Conservation (phyloP, 2,888 invertebrate species). For the Dendrolimus houi region DNA sequence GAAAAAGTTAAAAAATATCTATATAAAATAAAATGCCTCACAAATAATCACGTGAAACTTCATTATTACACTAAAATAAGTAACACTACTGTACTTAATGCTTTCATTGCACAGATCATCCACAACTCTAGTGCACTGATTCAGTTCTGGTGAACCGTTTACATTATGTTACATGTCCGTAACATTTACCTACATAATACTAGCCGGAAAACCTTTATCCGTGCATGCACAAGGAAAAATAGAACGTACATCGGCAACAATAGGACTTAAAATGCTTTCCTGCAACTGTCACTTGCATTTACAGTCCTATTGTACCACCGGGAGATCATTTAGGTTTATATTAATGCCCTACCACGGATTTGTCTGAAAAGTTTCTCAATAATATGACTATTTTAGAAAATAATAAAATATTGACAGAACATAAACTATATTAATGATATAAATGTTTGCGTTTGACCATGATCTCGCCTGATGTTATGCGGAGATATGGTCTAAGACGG, state of each 20-base stretch:
- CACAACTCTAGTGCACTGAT: neutral
- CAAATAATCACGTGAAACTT: no score
- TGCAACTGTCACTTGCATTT: neutral
- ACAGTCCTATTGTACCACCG: neutral
- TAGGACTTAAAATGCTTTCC: neutral
- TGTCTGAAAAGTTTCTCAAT: neutral
- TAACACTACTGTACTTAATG: no score
- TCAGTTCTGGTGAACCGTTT: conserved; percentile 12
- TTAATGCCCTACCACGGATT: neutral
- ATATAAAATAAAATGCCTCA: no score
- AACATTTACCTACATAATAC: conserved; percentile 18
- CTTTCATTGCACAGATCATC: neutral
- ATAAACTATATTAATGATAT: no score
- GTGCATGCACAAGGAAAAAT: neutral
- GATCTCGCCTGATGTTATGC: no score
- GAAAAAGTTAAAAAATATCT: no score
- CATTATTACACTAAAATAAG: no score
- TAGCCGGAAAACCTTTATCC: neutral
- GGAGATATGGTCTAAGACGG: no score
- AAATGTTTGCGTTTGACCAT: no score
- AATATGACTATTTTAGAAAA: no score
- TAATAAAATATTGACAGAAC: no score
- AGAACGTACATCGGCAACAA: neutral
- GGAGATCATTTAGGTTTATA: neutral
- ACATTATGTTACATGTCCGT: conserved; percentile 19